Evolutionary conservation across 2,113 vertebrate genomes (phyloP).

Genomic region (Sialia sialis): DNA sequence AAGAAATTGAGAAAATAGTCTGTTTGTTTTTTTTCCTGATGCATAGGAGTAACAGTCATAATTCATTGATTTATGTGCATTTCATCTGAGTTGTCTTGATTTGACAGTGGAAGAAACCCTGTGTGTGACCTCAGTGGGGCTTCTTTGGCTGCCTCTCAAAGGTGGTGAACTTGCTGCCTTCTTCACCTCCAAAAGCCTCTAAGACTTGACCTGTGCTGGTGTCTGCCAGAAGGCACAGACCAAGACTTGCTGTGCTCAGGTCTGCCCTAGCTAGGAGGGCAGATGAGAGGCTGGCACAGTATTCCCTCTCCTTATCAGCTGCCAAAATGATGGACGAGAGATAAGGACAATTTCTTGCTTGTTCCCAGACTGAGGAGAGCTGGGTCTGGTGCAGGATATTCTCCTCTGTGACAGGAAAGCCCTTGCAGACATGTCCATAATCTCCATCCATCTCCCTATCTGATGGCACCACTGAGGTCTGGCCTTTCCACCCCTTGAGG

Average conservation of each 20-base stretch:
- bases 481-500: background rate
- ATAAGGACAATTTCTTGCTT: background rate
- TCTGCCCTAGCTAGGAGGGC: background rate
- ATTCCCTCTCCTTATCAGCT: background rate
- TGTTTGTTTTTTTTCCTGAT: background rate
- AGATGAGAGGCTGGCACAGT: fast-evolving
- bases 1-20: background rate
- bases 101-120: background rate
- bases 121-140: background rate
- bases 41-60: background rate
- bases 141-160: background rate
- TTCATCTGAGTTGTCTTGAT: background rate
- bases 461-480: background rate
- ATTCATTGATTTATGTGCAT: background rate
- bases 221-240: background rate
- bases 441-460: background rate
- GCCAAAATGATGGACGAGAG: background rate
- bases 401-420: background rate
- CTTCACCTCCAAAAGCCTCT: background rate
- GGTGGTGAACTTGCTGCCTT: background rate
- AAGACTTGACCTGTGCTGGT: background rate
- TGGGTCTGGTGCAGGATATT: background rate
- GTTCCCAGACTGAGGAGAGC: background rate
- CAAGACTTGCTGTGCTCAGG: background rate
- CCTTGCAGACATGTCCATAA: background rate